These are phyloP conservation scores for Puma concolor DNA, from an alignment of 2,113 vertebrate species.

Conservation along the genomic window DNA sequence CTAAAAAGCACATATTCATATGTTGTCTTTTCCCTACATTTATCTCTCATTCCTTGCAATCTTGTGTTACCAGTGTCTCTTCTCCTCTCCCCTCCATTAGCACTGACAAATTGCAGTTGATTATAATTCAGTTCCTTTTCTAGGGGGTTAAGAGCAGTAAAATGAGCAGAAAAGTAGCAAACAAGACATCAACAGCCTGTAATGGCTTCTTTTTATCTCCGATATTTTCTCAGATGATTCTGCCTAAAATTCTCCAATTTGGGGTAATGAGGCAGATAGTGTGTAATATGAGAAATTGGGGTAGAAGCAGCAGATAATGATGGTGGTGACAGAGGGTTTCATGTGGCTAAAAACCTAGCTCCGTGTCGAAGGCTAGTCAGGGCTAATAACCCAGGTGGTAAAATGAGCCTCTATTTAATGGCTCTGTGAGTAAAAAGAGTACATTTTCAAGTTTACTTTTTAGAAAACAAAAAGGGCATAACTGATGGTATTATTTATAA, in stretches of 20 bases:
- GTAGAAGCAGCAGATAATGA: background rate
- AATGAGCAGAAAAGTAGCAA: slow-evolving; percentile 72
- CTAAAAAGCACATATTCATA: background rate
- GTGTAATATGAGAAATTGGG: slow-evolving; percentile 28
- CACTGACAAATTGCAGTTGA: slow-evolving; percentile 66
- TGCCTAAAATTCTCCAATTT: slow-evolving; percentile 63
- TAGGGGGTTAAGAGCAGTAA: slow-evolving; percentile 59
- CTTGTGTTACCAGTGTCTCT: background rate
- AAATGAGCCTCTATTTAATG: background rate
- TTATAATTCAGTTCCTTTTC: slow-evolving; percentile 62
- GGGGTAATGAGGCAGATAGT: slow-evolving; percentile 57
- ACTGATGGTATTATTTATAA: background rate
- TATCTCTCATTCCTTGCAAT: background rate
- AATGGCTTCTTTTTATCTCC: slow-evolving; percentile 61
- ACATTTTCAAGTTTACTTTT: slow-evolving; percentile 32
- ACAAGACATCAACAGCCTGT: slow-evolving; percentile 11
- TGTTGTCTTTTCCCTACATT: background rate
- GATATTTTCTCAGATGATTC: slow-evolving; percentile 53
- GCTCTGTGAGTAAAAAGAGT: background rate
- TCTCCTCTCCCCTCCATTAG: slow-evolving; percentile 23
- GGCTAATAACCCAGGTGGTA: background rate
- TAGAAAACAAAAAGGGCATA: background rate
- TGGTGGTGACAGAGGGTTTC: background rate
- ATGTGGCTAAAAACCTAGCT: background rate
- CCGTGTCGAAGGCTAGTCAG: background rate